Evolutionary conservation across 1,140 invertebrate species (phyloP).

Genomic region (Dendrolimus kikuchii): DNA sequence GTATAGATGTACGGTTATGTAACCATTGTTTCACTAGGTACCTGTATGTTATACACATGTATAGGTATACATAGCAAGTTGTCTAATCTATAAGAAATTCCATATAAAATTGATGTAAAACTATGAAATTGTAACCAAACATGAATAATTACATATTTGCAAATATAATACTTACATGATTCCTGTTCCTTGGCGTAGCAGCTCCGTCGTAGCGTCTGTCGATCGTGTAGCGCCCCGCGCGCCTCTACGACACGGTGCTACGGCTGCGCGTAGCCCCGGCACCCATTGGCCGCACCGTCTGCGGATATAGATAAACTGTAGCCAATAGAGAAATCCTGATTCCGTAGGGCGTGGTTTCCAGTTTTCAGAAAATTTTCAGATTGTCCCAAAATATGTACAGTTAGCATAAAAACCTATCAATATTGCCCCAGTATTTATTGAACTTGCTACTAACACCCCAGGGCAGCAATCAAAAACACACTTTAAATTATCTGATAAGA

Average conservation of each 20-base stretch:
- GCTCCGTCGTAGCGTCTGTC: slow-evolving; percentile 60
- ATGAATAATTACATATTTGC: too few species aligned
- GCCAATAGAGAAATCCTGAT: slow-evolving; percentile 44
- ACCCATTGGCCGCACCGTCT: slow-evolving; percentile 47
- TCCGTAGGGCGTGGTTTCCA: slow-evolving; percentile 59
- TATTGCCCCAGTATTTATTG: slow-evolving; percentile 17
- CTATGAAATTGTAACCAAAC: too few species aligned
- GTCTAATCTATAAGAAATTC: background rate
- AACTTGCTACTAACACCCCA: slow-evolving; percentile 3
- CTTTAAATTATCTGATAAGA: too few species aligned
- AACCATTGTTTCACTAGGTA: slow-evolving; percentile 1
- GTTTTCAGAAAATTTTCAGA: slow-evolving; percentile 68
- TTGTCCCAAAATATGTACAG: slow-evolving; percentile 45
- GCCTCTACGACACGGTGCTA: slow-evolving; percentile 34
- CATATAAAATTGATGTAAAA: background rate
- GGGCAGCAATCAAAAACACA: too few species aligned
- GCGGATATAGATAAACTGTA: slow-evolving; percentile 33
- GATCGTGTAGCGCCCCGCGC: slow-evolving; percentile 61
- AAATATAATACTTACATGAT: slow-evolving; percentile 53
- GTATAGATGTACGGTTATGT: background rate
- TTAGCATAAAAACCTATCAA: slow-evolving; percentile 33
- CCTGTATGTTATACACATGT: background rate
- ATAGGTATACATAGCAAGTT: background rate
- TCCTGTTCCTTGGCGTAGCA: slow-evolving; percentile 61
- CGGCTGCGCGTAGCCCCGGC: slow-evolving; percentile 56